Evolutionary conservation across 2,888 invertebrate genomes (phyloP), one percentile per base, ranked within the genome.

Genomic region (Apamea sordens): DNA sequence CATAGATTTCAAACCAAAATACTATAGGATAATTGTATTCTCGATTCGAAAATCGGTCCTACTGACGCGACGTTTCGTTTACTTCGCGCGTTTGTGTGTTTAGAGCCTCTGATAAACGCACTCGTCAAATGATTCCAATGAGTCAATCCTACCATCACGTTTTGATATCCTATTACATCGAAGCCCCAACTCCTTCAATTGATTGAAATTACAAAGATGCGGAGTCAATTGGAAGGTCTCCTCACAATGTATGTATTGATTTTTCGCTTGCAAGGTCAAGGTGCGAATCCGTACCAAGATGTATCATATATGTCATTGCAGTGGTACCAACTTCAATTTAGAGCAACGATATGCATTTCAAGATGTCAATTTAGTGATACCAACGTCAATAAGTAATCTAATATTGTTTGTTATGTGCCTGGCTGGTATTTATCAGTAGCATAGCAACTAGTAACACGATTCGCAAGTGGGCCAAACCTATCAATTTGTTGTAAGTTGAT

Each of bases 201-300:
- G 90, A 90, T 91, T 89, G 85, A 85, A 88, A 91, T 92, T 84
- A 85, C 79, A 83, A 79, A 84, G 80, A 88, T 82, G 75, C 80
- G 78, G 80, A 86, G 86, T 86, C 90, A 89, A 90, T 90, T 90
- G 90, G 71, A 71, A 82, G 83, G 84, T 86, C 84, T 79, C 47
- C 77, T 73, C 41, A 69, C 71, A 73, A 74, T 73, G 18, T 73
- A 32, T 68, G 61, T 83, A 87, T 87, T 81, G 86, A 87, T 84
- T 85, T 80, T 80, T 59, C 56, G 68, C 36, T 21, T n/a, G 32
- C 13, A 15, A 67, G 71, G 67, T 74, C 77, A 77, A 44, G 77
- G 56, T 47, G 7, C n/a, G 36, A 21, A 79, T 28, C 36, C 11
- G 74, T 68, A 56, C 63, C 24, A 63, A 80, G 68, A 73, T 69